Conservation (phyloP, 2,888 invertebrate genomes). For the Gastrophysa polygoni region DNA sequence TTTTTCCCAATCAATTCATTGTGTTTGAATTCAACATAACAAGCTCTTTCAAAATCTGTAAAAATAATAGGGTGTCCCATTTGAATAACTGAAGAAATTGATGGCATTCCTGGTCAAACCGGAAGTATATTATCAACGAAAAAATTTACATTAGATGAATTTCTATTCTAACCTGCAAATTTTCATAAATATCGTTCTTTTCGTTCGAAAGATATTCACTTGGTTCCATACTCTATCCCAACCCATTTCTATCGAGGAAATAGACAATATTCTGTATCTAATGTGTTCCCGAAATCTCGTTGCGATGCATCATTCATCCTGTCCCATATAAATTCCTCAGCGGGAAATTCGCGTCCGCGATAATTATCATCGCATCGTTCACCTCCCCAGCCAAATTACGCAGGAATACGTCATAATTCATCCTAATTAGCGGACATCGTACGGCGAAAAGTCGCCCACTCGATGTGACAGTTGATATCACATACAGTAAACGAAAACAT, state of each 20-base stretch:
- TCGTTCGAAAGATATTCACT: too few relatives aligned
- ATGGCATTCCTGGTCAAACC: too few relatives aligned
- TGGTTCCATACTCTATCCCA: too few relatives aligned
- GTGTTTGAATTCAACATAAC: too few relatives aligned
- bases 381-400: slow-evolving; percentile 24
- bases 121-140: too few relatives aligned
- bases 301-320: background rate
- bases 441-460: background rate
- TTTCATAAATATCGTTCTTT: too few relatives aligned
- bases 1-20: too few relatives aligned
- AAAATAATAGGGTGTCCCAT: too few relatives aligned
- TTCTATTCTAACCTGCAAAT: too few relatives aligned
- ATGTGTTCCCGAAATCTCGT: background rate
- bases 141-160: too few relatives aligned
- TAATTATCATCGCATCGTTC: slow-evolving; percentile 26
- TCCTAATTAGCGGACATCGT: slow-evolving; percentile 35
- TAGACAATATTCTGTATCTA: background rate
- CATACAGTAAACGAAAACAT: background rate
- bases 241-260: background rate
- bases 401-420: slow-evolving; percentile 37
- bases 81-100: too few relatives aligned
- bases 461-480: background rate
- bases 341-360: background rate
- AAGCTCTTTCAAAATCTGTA: too few relatives aligned
- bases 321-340: background rate